Conservation (phyloP, 1,140 invertebrate genomes). For the Tigriopus japonicus region DNA sequence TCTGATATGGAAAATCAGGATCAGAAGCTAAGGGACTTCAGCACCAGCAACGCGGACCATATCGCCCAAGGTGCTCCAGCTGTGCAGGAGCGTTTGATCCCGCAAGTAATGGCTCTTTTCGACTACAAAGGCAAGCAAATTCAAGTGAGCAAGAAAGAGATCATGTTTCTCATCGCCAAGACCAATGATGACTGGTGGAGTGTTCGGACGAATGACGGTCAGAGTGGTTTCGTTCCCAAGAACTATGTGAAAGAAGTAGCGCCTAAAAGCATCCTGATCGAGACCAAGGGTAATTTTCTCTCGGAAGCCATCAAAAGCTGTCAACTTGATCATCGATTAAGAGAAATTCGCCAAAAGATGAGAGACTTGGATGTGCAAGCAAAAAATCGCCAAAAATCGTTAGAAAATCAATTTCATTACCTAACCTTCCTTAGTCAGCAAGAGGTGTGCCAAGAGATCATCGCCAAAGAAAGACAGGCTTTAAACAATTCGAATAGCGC, state of each 20-base stretch:
- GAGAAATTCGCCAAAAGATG: too few relatives aligned
- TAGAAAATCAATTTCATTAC: too few relatives aligned
- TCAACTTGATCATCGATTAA: too few relatives aligned
- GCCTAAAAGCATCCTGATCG: conserved; percentile 57
- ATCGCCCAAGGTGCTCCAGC: conserved; percentile 32
- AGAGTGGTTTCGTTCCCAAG: conserved; percentile 89
- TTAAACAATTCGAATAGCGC: too few relatives aligned
- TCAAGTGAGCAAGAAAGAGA: conserved; percentile 72
- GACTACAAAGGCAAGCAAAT: conserved; percentile 85
- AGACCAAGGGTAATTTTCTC: conserved; percentile 21
- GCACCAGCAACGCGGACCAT: conserved; percentile 44
- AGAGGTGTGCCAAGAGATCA: too few relatives aligned
- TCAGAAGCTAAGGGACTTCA: too few relatives aligned
- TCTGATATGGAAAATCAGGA: too few relatives aligned
- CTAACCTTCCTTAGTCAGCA: too few relatives aligned
- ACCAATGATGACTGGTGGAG: conserved; percentile 98
- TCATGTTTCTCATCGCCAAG: conserved; percentile 79
- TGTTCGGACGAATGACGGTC: conserved; percentile 68
- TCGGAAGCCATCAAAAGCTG: too few relatives aligned
- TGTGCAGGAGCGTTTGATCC: conserved; percentile 57
- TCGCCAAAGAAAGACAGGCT: too few relatives aligned
- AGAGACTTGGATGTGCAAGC: too few relatives aligned
- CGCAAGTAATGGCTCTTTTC: conserved; percentile 53
- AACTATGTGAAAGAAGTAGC: conserved; percentile 91
- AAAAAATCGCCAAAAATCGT: too few relatives aligned